Conservation (phyloP, 2,797 vertebrate genomes). For the Etheostoma nigrum region DNA sequence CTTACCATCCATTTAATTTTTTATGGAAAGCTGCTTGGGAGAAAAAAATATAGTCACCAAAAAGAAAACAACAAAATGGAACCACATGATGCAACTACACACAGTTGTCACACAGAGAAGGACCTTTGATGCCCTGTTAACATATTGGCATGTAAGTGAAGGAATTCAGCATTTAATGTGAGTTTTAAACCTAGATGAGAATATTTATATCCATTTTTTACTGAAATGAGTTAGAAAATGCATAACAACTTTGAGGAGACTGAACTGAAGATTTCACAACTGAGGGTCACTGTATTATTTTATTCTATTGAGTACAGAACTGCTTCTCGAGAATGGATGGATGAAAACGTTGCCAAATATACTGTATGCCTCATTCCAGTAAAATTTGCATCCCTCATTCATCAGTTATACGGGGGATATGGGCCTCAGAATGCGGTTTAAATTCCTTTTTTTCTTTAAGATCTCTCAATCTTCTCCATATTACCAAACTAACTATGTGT, state of each 20-base stretch:
- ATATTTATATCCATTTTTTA: neutral
- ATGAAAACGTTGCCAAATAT: neutral
- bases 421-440: neutral
- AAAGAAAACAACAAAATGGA: conserved; percentile 76
- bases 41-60: conserved; percentile 77
- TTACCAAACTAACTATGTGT: conserved; percentile 66
- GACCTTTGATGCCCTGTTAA: neutral
- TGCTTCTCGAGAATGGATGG: neutral
- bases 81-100: conserved; percentile 42
- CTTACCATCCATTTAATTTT: conserved; percentile 89
- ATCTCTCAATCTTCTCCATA: conserved; percentile 24
- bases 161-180: neutral
- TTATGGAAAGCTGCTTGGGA: conserved; percentile 87
- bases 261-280: neutral
- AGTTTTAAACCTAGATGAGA: neutral
- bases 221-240: neutral
- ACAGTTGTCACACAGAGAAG: conserved; percentile 28
- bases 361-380: neutral
- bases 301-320: neutral
- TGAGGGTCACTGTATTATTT: neutral
- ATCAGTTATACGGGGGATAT: neutral
- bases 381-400: neutral
- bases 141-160: neutral
- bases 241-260: neutral
- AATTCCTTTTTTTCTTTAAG: conserved; percentile 5